A percentile compares a stretch with the other conserved stretches of the same genome.
Evolutionary conservation across 2,797 vertebrate species (phyloP).

Genomic region (Acomys russatus): DNA sequence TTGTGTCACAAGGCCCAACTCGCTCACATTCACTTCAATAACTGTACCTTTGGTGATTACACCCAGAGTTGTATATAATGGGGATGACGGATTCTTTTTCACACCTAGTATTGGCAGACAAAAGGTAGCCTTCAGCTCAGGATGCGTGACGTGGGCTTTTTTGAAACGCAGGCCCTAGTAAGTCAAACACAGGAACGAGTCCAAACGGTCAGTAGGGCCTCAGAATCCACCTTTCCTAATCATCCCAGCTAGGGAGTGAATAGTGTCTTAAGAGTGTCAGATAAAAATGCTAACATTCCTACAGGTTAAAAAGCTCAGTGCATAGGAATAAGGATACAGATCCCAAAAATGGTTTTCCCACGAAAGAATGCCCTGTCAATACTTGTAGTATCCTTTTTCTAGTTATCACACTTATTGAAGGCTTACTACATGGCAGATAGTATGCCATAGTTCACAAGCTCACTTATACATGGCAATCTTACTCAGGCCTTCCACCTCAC

Average conservation of each 20-base stretch:
- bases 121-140: slow-evolving; percentile 99
- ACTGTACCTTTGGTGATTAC: slow-evolving; percentile 99
- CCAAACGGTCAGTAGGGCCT: neutral
- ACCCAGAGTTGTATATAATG: slow-evolving; percentile 96
- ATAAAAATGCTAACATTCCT: slow-evolving; percentile 33
- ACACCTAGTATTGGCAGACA: slow-evolving; percentile 98
- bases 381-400: neutral
- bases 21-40: slow-evolving; percentile 98
- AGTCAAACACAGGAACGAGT: slow-evolving; percentile 61
- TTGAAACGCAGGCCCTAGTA: slow-evolving; percentile 97
- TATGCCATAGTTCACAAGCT: neutral
- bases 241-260: neutral
- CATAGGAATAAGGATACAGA: neutral
- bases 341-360: neutral
- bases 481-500: neutral
- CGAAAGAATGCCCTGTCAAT: neutral
- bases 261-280: slow-evolving; percentile 18
- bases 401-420: neutral
- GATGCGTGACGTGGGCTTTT: slow-evolving; percentile 99
- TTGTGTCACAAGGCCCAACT: slow-evolving; percentile 98
- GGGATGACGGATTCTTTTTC: slow-evolving; percentile 98
- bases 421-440: neutral
- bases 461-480: neutral
- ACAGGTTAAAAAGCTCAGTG: neutral
- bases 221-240: neutral